Evolutionary conservation across 2,888 invertebrate species (phyloP).

Genomic region (Cosmia pyralina): DNA sequence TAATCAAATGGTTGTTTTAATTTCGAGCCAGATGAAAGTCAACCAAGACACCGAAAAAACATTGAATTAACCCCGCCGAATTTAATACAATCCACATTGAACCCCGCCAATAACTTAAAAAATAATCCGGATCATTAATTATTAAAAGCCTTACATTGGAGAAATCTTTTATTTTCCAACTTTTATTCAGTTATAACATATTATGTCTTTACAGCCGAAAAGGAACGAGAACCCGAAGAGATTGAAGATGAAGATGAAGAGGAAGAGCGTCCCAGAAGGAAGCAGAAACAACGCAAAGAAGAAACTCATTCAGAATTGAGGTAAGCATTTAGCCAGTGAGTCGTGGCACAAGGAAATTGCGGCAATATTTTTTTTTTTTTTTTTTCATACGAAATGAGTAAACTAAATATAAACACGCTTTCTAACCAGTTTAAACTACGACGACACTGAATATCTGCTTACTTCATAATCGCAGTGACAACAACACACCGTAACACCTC

Average conservation of each 20-base stretch:
- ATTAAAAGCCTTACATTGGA: neutral
- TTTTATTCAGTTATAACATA: neutral
- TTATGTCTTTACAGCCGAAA: conserved; percentile 68
- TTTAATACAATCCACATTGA: neutral
- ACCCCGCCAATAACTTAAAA: neutral
- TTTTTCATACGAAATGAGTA: too few species aligned
- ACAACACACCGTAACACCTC: too few species aligned
- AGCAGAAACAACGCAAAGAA: conserved; percentile 63
- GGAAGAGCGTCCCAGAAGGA: conserved; percentile 60
- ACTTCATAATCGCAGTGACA: too few species aligned
- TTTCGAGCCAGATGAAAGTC: conserved; percentile 5
- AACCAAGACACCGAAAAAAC: neutral
- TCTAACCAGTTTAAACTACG: too few species aligned
- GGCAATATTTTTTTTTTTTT: too few species aligned
- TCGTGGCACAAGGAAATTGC: too few species aligned
- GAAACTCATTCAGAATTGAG: conserved; percentile 79
- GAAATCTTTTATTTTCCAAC: conserved; percentile 21
- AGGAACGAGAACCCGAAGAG: conserved; percentile 64
- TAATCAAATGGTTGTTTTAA: conserved; percentile 76
- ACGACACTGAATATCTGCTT: too few species aligned
- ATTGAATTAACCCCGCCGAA: neutral
- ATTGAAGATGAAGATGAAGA: conserved; percentile 59
- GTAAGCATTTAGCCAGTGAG: conserved; percentile 66
- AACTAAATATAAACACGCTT: too few species aligned
- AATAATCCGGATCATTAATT: neutral